Evolutionary conservation across 2,888 invertebrate genomes (phyloP).

Genomic region (Liopterus haemorrhoidalis): DNA sequence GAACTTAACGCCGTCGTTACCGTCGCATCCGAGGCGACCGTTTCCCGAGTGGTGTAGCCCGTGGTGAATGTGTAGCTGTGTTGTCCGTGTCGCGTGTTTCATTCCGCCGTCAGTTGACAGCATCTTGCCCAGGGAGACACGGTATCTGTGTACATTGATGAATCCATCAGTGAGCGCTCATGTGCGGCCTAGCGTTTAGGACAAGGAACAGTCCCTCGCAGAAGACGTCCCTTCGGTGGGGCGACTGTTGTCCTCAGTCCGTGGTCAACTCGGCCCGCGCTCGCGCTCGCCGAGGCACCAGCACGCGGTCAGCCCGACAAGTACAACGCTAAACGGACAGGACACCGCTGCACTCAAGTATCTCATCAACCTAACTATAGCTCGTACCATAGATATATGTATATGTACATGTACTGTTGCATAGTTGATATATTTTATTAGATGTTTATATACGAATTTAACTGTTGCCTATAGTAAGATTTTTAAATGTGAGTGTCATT

Average conservation of each 20-base stretch:
- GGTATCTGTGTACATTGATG: constrained; percentile 38
- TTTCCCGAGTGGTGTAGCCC: too few relatives aligned
- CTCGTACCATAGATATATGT: constrained; percentile 10
- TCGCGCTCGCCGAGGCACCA: background rate
- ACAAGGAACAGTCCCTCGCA: constrained; percentile 95
- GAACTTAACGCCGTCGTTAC: too few relatives aligned
- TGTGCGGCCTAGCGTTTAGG: constrained; percentile 93
- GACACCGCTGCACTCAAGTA: background rate
- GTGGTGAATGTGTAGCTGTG: too few relatives aligned
- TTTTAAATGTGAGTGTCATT: constrained; percentile 6
- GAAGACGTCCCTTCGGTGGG: constrained; percentile 94
- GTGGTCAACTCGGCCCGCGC: background rate
- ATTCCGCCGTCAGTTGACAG: constrained; percentile 25
- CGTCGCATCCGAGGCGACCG: too few relatives aligned
- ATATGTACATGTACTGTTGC: constrained; percentile 10
- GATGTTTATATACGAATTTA: constrained; percentile 17
- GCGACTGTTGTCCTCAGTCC: constrained; percentile 71
- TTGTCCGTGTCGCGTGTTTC: constrained; percentile 18
- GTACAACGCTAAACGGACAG: background rate
- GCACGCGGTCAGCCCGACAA: background rate
- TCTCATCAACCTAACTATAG: constrained; percentile 7
- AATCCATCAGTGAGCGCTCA: constrained; percentile 58
- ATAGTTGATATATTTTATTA: constrained; percentile 16
- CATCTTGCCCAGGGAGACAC: constrained; percentile 21
- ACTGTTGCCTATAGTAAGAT: constrained; percentile 17